Base-by-base conservation (phyloP, 2,888 invertebrate species). In the Acleris cristana region DNA sequence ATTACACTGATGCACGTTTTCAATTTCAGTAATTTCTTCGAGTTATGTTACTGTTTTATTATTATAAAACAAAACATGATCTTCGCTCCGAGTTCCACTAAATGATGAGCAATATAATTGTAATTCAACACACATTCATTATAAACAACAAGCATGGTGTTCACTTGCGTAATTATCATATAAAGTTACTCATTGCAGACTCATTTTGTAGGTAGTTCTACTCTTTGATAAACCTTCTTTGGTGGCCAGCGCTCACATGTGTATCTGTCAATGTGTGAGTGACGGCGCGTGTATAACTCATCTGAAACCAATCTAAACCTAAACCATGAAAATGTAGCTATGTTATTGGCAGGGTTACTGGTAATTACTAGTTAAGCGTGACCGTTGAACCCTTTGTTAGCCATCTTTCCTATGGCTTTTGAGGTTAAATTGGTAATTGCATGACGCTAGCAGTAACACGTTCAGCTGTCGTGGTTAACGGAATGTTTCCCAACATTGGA, bases 261-360 rank as follows among this genome's bases (percentile, higher is more conserved):
- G 16, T 19, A 19, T 34, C 14, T 59, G 57, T 53, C 48, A 19
- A 51, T 64, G 52, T 60, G 57, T 57, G 65, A 51, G 61, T 61
- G 57, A 67, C 45, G 53, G 74, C 81, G 75, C 82, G 84, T 84
- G 81, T 82, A 82, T 71, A 75, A 73, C 73, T 79, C 80, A 78
- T 72, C 77, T 81, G 81, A 75, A 78, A 79, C 79, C 74, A 81
- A 82, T 79, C 72, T 74, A 66, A 64, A 72, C 60, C 52, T 64
- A 52, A 61, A 58, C 61, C 58, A 53, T 34, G 44, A 45, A 64
- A 64, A 60, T 21, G 67, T 45, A 14, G 52, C 40, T 14, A 40
- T 40, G 23, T 63, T 49, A 51, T 51, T 60, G 51, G 59, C 3
- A 52, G 48, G 18, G 45, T 57, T 18, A 66, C 62, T 52, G 62